phyloP scores from a whole-genome alignment of 2,888 invertebrate species.

The Bembecia ichneumoniformis region DNA sequence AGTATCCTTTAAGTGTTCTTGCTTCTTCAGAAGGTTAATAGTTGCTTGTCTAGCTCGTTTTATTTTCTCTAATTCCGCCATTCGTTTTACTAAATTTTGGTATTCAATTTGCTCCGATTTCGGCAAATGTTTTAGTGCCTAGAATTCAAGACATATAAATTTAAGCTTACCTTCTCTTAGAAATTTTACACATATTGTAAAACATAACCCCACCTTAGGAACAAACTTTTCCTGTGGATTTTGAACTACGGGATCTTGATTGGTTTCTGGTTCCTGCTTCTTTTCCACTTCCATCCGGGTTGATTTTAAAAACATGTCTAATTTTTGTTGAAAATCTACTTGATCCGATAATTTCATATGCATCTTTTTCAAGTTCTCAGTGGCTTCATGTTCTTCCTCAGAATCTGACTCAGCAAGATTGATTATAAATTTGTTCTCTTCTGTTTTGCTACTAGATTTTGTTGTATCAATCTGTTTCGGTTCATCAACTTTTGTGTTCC shows the following conservation, averaged over 20 bases:
- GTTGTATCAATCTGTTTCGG: background rate
- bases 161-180: background rate
- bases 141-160: slow-evolving; percentile 17
- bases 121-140: slow-evolving; percentile 61
- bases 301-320: slow-evolving; percentile 57
- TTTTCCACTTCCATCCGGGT: slow-evolving; percentile 58
- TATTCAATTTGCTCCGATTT: slow-evolving; percentile 66
- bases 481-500: slow-evolving; percentile 11
- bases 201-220: slow-evolving; percentile 44
- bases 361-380: slow-evolving; percentile 66
- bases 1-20: slow-evolving; percentile 31
- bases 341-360: slow-evolving; percentile 58
- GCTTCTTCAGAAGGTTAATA: slow-evolving; percentile 24
- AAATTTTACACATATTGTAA: slow-evolving; percentile 1
- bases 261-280: slow-evolving; percentile 35
- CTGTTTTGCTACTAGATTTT: slow-evolving; percentile 16
- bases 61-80: slow-evolving; percentile 63
- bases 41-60: slow-evolving; percentile 50
- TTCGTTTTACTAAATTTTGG: slow-evolving; percentile 56
- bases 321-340: slow-evolving; percentile 55
- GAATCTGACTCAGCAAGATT: slow-evolving; percentile 60
- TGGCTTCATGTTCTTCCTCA: slow-evolving; percentile 65
- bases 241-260: slow-evolving; percentile 19
- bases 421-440: slow-evolving; percentile 58
- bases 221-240: slow-evolving; percentile 50